Percentiles rank a stretch among this genome's conserved stretches.
These are phyloP conservation scores for Catalaphyllia jardinei DNA, from an alignment of 64 coral and sea anemone species.

Conservation along the genomic window DNA sequence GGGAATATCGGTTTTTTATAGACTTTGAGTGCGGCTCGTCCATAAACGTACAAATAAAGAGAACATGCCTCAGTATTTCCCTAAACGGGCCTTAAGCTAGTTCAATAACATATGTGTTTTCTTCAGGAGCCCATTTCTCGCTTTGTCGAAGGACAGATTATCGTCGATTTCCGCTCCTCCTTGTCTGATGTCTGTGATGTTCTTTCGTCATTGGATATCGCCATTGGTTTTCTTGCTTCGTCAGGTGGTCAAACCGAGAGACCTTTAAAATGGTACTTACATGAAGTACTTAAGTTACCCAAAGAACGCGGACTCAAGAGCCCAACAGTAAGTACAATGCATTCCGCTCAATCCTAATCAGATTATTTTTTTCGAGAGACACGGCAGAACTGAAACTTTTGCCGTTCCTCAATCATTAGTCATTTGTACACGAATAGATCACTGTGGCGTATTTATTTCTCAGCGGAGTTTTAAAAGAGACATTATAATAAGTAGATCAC, in stretches of 20 bases:
- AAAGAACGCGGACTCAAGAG: conserved; percentile 54
- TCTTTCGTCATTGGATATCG: conserved; percentile 63
- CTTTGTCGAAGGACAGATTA: conserved; percentile 54
- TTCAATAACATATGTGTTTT: neutral
- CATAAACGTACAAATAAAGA: too few relatives aligned
- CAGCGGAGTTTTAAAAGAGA: too few relatives aligned
- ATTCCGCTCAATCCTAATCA: neutral
- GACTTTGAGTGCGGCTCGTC: too few relatives aligned
- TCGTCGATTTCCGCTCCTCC: conserved; percentile 50
- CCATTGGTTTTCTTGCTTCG: conserved; percentile 65
- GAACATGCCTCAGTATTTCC: too few relatives aligned
- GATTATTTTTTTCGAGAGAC: neutral
- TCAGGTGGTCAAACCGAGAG: conserved; percentile 35
- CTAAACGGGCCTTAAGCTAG: too few relatives aligned
- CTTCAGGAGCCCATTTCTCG: conserved; percentile 23
- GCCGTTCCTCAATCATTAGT: too few relatives aligned
- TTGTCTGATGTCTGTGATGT: conserved; percentile 68
- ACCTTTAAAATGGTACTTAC: conserved; percentile 55
- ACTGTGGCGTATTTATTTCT: too few relatives aligned
- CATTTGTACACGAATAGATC: too few relatives aligned
- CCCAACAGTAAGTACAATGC: conserved; percentile 34
- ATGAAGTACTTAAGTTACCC: conserved; percentile 48
- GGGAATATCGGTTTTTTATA: too few relatives aligned
- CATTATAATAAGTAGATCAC: too few relatives aligned
- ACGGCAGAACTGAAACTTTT: neutral